Evolutionary conservation across 2,113 vertebrate genomes (phyloP).

Genomic region (Tupaia chinensis): DNA sequence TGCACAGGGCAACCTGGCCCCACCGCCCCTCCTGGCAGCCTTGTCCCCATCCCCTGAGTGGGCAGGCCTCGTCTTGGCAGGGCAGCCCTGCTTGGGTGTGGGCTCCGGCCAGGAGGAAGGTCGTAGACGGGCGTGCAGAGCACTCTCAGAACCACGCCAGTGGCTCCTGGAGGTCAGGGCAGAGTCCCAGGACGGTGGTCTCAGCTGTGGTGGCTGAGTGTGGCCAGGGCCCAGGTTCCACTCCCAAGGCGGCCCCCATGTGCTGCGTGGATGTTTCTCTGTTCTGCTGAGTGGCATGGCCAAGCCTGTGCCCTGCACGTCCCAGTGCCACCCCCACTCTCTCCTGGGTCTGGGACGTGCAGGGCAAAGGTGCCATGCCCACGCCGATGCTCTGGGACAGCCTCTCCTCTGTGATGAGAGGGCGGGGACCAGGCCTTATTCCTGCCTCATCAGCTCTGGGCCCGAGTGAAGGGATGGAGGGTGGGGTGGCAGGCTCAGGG

Average conservation of each 20-base stretch:
- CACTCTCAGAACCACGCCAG: too few species aligned
- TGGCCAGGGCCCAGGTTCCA: neutral
- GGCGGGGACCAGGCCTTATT: neutral
- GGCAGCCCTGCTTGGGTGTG: fast-evolving
- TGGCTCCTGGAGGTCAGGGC: too few species aligned
- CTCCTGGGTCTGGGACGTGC: too few species aligned
- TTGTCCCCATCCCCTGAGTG: fast-evolving
- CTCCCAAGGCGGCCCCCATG: fast-evolving
- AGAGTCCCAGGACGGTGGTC: too few species aligned
- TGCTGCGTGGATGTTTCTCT: neutral
- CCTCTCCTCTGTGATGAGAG: neutral
- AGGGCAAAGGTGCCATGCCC: too few species aligned
- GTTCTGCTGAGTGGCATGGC: neutral
- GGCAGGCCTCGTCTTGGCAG: neutral
- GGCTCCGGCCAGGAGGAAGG: neutral
- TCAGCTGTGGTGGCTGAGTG: neutral
- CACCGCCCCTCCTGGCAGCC: fast-evolving
- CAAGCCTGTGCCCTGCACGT: too few species aligned
- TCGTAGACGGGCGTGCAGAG: too few species aligned
- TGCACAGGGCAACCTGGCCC: fast-evolving
- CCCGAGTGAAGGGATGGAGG: neutral
- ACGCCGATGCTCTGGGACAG: neutral
- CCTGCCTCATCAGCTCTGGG: too few species aligned
- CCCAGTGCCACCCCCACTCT: neutral
- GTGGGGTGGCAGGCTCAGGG: fast-evolving